These are phyloP conservation scores for Protobothrops flavoviridis DNA, from an alignment of 2,113 vertebrate species.

Conservation along the genomic window DNA sequence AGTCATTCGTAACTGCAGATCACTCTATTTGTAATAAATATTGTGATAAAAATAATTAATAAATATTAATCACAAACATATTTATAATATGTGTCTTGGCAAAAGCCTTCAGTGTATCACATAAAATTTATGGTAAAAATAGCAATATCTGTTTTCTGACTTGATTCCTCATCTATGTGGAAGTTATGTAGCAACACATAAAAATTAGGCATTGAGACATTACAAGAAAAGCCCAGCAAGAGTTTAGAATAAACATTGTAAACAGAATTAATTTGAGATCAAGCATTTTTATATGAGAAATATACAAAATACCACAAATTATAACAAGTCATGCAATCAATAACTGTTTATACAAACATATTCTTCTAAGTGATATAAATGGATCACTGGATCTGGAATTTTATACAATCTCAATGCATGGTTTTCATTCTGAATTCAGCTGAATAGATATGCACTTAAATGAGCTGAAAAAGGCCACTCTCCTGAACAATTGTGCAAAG, in stretches of 20 bases:
- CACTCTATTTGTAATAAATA: not conserved
- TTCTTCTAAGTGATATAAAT: conserved; percentile 77
- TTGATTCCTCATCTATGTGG: not conserved
- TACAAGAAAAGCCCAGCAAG: conserved; percentile 58
- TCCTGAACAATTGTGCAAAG: conserved; percentile 80
- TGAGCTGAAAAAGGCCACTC: conserved; percentile 79
- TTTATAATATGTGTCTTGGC: not conserved
- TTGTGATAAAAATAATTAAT: not conserved
- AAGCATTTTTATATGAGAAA: conserved; percentile 70
- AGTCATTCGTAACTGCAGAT: not conserved
- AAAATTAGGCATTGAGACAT: not conserved
- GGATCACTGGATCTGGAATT: conserved; percentile 72
- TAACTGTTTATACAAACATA: conserved; percentile 78
- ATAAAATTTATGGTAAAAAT: not conserved
- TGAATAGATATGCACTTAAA: conserved; percentile 69
- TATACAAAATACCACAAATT: conserved; percentile 80
- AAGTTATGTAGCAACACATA: not conserved
- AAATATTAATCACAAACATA: not conserved
- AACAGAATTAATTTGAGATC: conserved; percentile 73
- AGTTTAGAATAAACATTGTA: conserved; percentile 69
- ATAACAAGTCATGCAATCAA: conserved; percentile 80
- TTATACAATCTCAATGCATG: conserved; percentile 71
- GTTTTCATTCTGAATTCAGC: conserved; percentile 67
- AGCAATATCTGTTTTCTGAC: not conserved
- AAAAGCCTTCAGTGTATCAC: not conserved